These are phyloP conservation scores for Lepisosteus osseus DNA, from an alignment of 2,113 vertebrate species.

Conservation along the genomic window DNA sequence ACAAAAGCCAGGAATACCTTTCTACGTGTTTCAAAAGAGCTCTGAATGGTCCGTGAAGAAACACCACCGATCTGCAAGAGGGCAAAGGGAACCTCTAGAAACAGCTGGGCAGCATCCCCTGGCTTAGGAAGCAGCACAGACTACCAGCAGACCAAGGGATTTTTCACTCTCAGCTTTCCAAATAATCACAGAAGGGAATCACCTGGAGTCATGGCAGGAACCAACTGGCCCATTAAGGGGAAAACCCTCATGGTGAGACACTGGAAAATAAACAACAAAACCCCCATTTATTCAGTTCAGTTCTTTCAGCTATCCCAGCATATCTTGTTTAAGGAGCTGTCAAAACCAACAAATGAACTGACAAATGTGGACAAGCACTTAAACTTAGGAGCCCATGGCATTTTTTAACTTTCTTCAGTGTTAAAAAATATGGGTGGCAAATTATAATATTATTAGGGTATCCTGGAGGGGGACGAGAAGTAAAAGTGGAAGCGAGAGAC, in stretches of 20 bases:
- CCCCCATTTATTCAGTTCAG: not conserved
- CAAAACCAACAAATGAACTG: no score
- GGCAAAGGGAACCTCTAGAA: not conserved
- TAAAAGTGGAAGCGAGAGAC: no score
- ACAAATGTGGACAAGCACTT: no score
- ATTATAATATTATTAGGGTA: no score
- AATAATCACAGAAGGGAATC: not conserved
- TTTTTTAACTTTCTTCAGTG: no score
- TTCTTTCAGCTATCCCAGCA: not conserved
- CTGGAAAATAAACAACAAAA: not conserved
- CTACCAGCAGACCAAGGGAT: conserved; percentile 22
- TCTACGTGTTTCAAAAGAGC: not conserved
- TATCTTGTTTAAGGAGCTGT: not conserved
- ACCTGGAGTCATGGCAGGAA: conserved; percentile 8
- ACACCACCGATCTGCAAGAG: not conserved
- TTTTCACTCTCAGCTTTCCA: conserved; percentile 34
- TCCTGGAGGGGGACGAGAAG: no score
- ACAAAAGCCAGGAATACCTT: not conserved
- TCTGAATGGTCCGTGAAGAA: not conserved
- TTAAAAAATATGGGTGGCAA: no score
- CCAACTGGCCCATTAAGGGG: conserved; percentile 19
- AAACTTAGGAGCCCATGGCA: no score
- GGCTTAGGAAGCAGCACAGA: conserved; percentile 29
- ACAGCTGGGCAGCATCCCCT: conserved; percentile 33
- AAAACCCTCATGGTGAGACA: conserved; percentile 17